Conservation (phyloP, 2,797 vertebrate genomes). For the Microtus obscurus region DNA sequence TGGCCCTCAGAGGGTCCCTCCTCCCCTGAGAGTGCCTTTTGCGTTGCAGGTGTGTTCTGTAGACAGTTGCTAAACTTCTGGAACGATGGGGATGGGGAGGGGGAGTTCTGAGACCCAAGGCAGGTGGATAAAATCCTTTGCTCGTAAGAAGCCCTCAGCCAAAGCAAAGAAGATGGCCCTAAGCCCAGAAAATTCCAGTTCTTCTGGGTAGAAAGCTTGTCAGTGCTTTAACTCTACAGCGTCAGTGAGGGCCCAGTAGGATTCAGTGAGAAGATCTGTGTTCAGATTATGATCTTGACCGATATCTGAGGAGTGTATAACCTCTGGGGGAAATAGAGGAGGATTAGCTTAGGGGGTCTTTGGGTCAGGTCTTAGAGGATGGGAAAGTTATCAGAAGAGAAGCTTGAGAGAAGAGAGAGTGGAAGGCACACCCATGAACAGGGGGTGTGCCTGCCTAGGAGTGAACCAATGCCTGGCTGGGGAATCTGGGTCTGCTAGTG, state of each 20-base stretch:
- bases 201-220: neutral
- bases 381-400: neutral
- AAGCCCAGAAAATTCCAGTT: neutral
- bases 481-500: accelerated
- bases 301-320: neutral
- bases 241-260: neutral
- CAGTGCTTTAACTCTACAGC: neutral
- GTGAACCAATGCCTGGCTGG: too few species aligned
- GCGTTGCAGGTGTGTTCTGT: neutral
- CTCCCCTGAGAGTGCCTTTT: neutral
- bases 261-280: neutral
- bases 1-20: neutral
- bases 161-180: neutral
- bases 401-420: neutral
- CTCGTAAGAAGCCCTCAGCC: neutral
- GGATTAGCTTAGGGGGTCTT: neutral
- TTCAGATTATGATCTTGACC: neutral
- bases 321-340: neutral
- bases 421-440: neutral
- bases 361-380: neutral
- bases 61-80: neutral
- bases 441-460: neutral
- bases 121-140: neutral
- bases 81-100: too few species aligned
- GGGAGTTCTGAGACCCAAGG: neutral